Evolutionary conservation across 2,888 invertebrate genomes (phyloP).

Genomic region (Choreutis nemorana): DNA sequence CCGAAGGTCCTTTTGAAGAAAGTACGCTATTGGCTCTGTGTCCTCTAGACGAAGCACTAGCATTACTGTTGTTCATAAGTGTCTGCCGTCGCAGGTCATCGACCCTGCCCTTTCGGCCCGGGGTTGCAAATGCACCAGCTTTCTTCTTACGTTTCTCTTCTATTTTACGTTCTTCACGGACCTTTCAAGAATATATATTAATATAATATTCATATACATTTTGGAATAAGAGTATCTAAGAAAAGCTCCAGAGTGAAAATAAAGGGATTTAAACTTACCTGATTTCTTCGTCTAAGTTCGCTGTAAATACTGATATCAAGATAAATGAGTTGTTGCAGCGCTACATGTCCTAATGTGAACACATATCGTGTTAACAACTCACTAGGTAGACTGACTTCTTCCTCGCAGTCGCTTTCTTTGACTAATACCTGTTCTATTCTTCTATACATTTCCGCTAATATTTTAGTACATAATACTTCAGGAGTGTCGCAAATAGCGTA

Average conservation of each 20-base stretch:
- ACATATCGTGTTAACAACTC: slow-evolving; percentile 61
- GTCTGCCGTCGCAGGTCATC: slow-evolving; percentile 44
- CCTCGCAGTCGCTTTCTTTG: slow-evolving; percentile 31
- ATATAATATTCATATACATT: no score
- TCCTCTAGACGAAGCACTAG: slow-evolving; percentile 48
- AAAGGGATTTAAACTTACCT: no score
- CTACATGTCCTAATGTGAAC: slow-evolving; percentile 77
- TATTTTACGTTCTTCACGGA: slow-evolving; percentile 51
- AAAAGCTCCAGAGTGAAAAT: no score
- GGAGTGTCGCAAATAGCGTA: slow-evolving; percentile 68
- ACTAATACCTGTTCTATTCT: slow-evolving; percentile 45
- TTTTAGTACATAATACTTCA: slow-evolving; percentile 53
- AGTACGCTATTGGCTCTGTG: slow-evolving; percentile 42
- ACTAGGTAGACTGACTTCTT: slow-evolving; percentile 33
- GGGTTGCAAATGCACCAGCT: slow-evolving; percentile 41
- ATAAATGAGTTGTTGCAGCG: slow-evolving; percentile 80
- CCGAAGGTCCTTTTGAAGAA: slow-evolving; percentile 37
- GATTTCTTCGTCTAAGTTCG: slow-evolving; percentile 70
- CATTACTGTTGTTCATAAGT: slow-evolving; percentile 47
- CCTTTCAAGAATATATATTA: no score
- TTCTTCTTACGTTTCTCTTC: slow-evolving; percentile 56
- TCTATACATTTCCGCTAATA: slow-evolving; percentile 53
- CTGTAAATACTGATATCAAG: slow-evolving; percentile 85
- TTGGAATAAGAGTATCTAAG: no score
- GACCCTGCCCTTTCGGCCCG: slow-evolving; percentile 32